Evolutionary conservation across 2,888 invertebrate species (phyloP).

Genomic region (Acholoe squamosa): DNA sequence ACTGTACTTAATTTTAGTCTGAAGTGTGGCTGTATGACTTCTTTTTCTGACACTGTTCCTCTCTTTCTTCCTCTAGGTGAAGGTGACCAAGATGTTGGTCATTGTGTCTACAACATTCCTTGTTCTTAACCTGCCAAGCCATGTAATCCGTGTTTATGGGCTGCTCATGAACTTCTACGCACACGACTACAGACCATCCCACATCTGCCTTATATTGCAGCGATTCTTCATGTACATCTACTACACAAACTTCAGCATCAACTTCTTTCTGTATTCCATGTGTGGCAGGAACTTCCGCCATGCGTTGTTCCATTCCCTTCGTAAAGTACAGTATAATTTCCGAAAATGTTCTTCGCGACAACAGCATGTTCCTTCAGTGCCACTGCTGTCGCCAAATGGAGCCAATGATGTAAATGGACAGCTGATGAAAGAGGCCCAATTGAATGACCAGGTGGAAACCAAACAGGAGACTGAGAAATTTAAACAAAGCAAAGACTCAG

Average conservation of each 20-base stretch:
- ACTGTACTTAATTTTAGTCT: no score
- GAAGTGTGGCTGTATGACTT: no score
- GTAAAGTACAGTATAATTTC: background rate
- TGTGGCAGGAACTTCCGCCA: constrained; percentile 57
- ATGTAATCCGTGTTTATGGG: constrained; percentile 37
- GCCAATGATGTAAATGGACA: background rate
- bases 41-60: background rate
- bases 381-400: background rate
- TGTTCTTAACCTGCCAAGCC: constrained; percentile 62
- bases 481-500: no score
- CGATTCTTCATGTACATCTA: constrained; percentile 54
- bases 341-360: background rate
- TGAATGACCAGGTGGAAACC: background rate
- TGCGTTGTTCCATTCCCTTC: constrained; percentile 3
- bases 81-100: constrained; percentile 63
- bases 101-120: constrained; percentile 60
- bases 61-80: background rate
- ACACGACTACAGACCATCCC: constrained; percentile 1
- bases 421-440: background rate
- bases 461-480: no score
- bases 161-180: background rate
- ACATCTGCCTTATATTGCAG: background rate
- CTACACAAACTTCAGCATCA: constrained; percentile 61
- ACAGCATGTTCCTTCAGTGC: background rate
- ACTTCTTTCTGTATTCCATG: constrained; percentile 57